phyloP scores from a whole-genome alignment of 2,797 vertebrate species.

The Varecia variegata region DNA sequence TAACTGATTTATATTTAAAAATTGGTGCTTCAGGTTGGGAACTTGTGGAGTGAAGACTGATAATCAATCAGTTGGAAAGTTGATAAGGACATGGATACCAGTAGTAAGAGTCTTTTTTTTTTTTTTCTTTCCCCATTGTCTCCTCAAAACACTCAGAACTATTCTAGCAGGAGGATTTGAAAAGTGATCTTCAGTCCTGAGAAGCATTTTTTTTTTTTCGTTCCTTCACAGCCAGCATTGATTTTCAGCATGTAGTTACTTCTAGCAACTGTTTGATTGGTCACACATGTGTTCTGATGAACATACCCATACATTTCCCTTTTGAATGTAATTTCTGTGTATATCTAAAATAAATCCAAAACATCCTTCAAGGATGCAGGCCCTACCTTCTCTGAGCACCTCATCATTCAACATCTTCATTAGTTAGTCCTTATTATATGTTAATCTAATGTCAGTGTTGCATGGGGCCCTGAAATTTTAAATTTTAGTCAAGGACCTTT shows the following conservation, averaged over 20 bases:
- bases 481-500: neutral
- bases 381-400: neutral
- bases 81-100: neutral
- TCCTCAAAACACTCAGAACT: neutral
- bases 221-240: neutral
- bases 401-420: neutral
- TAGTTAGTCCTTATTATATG: conserved; percentile 24
- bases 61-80: neutral
- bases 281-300: neutral
- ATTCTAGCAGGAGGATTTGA: neutral
- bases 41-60: neutral
- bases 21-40: neutral
- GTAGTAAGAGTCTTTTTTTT: neutral
- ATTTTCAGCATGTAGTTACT: conserved; percentile 8
- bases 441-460: neutral
- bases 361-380: neutral
- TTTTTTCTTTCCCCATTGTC: neutral
- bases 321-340: conserved; percentile 2
- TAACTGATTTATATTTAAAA: neutral
- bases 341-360: conserved; percentile 13
- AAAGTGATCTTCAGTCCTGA: neutral
- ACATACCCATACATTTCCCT: neutral
- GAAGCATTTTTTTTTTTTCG: neutral
- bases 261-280: conserved; percentile 35
- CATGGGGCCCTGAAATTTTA: neutral